Percentiles rank a stretch among this genome's conserved stretches.
phyloP scores from a whole-genome alignment of 2,888 invertebrate genomes.

The Dryomyza anilis region DNA sequence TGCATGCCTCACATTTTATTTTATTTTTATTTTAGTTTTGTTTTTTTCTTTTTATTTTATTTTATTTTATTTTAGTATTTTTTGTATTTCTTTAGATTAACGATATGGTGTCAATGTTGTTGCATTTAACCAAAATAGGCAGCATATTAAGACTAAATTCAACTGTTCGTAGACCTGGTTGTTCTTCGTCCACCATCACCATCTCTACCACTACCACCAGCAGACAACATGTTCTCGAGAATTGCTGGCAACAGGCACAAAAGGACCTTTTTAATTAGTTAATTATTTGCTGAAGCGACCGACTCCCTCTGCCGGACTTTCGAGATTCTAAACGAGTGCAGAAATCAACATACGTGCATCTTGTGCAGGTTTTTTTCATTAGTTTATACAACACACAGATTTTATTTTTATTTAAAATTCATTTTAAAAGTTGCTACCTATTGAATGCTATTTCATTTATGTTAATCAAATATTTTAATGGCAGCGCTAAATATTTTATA shows the following conservation, averaged over 20 bases:
- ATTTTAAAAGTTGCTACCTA: not conserved
- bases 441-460: not conserved
- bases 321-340: too few species aligned
- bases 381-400: too few species aligned
- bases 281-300: slow-evolving; percentile 17
- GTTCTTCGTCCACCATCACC: too few species aligned
- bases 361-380: not conserved
- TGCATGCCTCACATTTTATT: not conserved
- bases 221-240: not conserved
- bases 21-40: not conserved
- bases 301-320: too few species aligned
- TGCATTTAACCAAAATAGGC: slow-evolving; percentile 26
- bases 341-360: slow-evolving; percentile 23
- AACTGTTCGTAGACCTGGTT: too few species aligned
- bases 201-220: slow-evolving; percentile 27
- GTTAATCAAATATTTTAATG: too few species aligned
- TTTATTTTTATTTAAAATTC: not conserved
- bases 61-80: not conserved
- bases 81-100: not conserved
- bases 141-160: slow-evolving; percentile 14
- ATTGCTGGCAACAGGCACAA: not conserved
- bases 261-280: slow-evolving; percentile 19
- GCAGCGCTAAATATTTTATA: too few species aligned
- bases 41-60: not conserved
- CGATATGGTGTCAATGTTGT: slow-evolving; percentile 17